These are phyloP conservation scores for Platyura marginata DNA, from an alignment of 1,140 invertebrate species.

Conservation along the genomic window DNA sequence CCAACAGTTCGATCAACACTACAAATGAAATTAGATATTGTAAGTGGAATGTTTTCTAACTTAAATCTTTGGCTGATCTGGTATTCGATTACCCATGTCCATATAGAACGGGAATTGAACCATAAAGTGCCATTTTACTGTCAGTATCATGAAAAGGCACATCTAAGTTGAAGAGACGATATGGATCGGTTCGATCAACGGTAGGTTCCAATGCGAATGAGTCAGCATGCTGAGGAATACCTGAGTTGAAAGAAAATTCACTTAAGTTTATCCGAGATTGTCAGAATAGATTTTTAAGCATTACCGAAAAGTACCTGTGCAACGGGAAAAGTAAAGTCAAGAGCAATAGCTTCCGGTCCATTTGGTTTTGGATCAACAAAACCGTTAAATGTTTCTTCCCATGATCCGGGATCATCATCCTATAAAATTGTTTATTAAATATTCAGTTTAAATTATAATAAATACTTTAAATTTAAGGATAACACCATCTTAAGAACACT, in stretches of 20 bases:
- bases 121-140: constrained; percentile 92
- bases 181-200: constrained; percentile 72
- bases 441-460: constrained; percentile 13
- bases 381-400: constrained; percentile 93
- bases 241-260: neutral
- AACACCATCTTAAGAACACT: no score
- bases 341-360: constrained; percentile 86
- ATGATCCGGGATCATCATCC: constrained; percentile 61
- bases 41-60: neutral
- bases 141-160: constrained; percentile 97
- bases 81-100: constrained; percentile 63
- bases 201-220: constrained; percentile 73
- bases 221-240: constrained; percentile 96
- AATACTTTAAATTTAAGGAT: no score
- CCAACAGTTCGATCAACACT: constrained; percentile 68
- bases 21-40: neutral
- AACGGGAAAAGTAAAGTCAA: constrained; percentile 87
- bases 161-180: constrained; percentile 93
- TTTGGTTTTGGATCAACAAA: constrained; percentile 85
- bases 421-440: no score
- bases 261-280: no score
- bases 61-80: constrained; percentile 25
- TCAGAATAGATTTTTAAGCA: no score
- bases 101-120: constrained; percentile 81
- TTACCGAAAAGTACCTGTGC: constrained; percentile 83